Evolutionary conservation across 2,888 invertebrate species (phyloP).

Genomic region (Xestobium rufovillosum): DNA sequence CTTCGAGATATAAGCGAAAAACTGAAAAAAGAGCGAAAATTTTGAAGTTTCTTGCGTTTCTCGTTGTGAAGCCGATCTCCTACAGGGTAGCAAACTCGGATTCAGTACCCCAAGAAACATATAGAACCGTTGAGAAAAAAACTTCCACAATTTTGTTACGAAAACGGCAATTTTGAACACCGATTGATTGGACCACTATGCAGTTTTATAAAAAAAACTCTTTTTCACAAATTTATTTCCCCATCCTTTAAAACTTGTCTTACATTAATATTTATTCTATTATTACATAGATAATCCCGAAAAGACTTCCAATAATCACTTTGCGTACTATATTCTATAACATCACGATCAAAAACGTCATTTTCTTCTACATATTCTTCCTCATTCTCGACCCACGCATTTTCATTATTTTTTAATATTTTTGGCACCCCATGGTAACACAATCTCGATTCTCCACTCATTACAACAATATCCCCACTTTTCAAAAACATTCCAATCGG

Average conservation of each 20-base stretch:
- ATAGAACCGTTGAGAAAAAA: no score
- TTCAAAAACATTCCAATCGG: conserved; percentile 67
- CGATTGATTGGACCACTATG: no score
- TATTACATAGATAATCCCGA: conserved; percentile 55
- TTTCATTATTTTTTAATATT: conserved; percentile 52
- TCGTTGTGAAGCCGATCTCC: no score
- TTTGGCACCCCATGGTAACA: conserved; percentile 93
- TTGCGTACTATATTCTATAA: conserved; percentile 11
- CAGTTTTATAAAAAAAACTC: no score
- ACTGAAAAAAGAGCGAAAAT: no score
- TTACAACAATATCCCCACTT: conserved; percentile 87
- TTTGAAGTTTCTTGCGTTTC: no score
- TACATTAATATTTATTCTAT: conserved; percentile 90
- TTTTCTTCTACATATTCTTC: conserved; percentile 29
- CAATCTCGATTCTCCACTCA: conserved; percentile 77
- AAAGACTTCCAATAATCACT: conserved; percentile 50
- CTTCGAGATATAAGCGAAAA: no score
- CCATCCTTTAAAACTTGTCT: conserved; percentile 74
- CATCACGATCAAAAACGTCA: conserved; percentile 23
- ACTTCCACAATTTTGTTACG: no score
- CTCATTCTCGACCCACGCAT: conserved; percentile 45
- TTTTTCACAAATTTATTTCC: no score
- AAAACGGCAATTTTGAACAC: no score
- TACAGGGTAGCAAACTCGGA: no score
- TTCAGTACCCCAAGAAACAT: no score